A percentile compares a stretch with the other conserved stretches of the same genome.
Conservation (phyloP, 1,140 invertebrate species). For the Rhyacophila brunnea region DNA sequence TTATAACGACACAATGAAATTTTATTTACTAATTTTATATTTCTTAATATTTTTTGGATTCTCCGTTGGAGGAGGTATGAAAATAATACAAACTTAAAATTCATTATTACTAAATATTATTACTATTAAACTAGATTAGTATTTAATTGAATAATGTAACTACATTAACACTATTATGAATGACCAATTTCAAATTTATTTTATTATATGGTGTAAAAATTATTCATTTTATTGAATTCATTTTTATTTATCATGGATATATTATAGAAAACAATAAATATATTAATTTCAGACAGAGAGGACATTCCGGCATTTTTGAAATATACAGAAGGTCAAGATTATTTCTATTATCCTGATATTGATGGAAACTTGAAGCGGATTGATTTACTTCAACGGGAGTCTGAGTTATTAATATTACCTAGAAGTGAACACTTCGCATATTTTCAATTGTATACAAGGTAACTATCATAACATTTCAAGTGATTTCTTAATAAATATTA, state of each 20-base stretch:
- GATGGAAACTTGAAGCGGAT: constrained; percentile 8
- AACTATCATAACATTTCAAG: no score
- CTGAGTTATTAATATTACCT: background rate
- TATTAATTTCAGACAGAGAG: constrained; percentile 3
- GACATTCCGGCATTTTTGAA: constrained; percentile 29
- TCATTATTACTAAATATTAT: no score
- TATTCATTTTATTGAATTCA: no score
- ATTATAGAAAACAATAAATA: background rate
- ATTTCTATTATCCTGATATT: constrained; percentile 15
- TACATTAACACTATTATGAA: background rate
- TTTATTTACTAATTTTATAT: no score
- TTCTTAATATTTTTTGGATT: no score
- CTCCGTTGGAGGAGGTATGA: no score
- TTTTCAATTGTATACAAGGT: constrained; percentile 23
- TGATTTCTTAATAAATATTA: no score
- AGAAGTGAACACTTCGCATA: background rate
- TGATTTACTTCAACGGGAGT: constrained; percentile 2
- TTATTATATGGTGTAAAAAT: constrained; percentile 43
- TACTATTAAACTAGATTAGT: no score
- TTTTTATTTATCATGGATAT: background rate
- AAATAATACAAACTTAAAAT: no score
- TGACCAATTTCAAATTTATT: background rate
- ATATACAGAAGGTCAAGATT: constrained; percentile 19
- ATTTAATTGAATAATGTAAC: background rate
- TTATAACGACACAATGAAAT: no score